Evolutionary conservation across 2,113 vertebrate species (phyloP).

Genomic region (Dicrurus megarhynchus): DNA sequence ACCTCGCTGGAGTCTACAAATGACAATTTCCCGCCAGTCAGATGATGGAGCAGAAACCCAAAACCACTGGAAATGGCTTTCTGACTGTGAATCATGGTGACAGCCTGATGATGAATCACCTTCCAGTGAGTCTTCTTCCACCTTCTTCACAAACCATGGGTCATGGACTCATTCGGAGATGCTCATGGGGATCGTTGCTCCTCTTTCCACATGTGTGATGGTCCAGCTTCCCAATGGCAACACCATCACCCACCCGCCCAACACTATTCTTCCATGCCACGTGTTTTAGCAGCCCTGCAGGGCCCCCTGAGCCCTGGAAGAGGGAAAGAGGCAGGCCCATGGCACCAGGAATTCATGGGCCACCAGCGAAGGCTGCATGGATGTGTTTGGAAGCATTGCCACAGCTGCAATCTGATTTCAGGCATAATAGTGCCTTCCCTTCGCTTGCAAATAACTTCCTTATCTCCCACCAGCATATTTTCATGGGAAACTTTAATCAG

Average conservation of each 20-base stretch:
- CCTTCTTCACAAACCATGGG: not conserved
- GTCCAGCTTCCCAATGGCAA: accelerated
- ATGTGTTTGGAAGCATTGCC: not conserved
- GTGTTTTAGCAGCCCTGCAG: not conserved
- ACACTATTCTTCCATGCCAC: accelerated
- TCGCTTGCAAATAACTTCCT: slow-evolving; percentile 35
- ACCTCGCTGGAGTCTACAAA: accelerated
- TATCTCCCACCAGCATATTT: slow-evolving; percentile 50
- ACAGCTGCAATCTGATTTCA: not conserved
- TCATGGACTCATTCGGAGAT: accelerated
- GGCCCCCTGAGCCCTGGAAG: accelerated
- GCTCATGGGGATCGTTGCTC: accelerated
- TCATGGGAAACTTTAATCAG: slow-evolving; percentile 38
- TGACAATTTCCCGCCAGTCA: accelerated
- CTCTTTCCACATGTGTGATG: accelerated
- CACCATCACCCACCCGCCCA: too few species aligned
- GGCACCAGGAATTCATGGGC: not conserved
- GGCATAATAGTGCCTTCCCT: not conserved
- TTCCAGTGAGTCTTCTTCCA: not conserved
- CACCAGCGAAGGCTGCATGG: not conserved
- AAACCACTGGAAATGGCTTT: not conserved
- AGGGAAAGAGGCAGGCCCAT: not conserved
- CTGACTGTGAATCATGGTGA: accelerated
- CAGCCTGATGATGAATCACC: not conserved
- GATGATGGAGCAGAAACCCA: not conserved